Conservation (phyloP, 2,797 vertebrate genomes). For the Tragelaphus eurycerus region DNA sequence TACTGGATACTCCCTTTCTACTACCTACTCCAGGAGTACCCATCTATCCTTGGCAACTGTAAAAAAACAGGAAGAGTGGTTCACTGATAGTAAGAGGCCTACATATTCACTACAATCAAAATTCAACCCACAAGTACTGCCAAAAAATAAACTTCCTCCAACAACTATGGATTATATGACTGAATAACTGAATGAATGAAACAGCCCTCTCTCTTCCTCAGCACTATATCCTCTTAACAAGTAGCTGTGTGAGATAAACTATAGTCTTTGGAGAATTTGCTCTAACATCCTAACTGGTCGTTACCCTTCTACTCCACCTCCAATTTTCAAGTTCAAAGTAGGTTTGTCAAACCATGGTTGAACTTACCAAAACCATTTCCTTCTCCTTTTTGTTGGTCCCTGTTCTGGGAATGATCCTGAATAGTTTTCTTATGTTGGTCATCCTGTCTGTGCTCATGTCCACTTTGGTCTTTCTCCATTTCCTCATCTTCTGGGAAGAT, state of each 20-base stretch:
- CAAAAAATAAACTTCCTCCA: not conserved
- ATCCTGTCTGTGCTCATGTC: conserved; percentile 53
- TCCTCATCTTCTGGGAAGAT: conserved; percentile 61
- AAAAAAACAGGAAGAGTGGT: conserved; percentile 14
- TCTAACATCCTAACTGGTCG: not conserved
- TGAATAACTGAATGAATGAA: conserved; percentile 24
- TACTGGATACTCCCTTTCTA: not conserved
- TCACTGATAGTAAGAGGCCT: not conserved
- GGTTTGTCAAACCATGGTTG: conserved; percentile 21
- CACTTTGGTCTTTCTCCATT: conserved; percentile 45
- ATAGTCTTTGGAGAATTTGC: not conserved
- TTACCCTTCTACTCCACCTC: not conserved
- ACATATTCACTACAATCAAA: not conserved
- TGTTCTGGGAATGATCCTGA: conserved; percentile 56
- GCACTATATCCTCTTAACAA: not conserved
- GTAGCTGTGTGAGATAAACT: not conserved
- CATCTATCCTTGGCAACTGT: not conserved
- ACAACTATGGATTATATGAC: conserved; percentile 1
- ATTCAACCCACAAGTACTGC: not conserved
- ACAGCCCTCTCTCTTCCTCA: not conserved
- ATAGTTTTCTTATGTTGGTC: conserved; percentile 54
- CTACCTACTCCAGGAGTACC: conserved; percentile 3
- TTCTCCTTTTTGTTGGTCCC: conserved; percentile 50
- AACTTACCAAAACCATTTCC: conserved; percentile 71
- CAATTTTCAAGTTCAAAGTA: conserved; percentile 19